phyloP scores from a whole-genome alignment of 2,113 vertebrate species.

The Haemorhous mexicanus region DNA sequence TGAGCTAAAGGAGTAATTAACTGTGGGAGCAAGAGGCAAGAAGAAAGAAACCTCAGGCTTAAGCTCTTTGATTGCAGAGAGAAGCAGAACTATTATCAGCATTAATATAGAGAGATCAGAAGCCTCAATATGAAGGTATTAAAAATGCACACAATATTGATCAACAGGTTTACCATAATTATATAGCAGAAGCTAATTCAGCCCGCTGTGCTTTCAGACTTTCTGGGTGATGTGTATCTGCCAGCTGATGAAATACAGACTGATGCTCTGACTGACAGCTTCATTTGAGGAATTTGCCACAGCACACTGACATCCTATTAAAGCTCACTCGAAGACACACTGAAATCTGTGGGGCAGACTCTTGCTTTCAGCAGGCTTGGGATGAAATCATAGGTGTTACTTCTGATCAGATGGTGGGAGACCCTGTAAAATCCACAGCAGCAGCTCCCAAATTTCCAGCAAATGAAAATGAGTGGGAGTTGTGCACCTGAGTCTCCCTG shows the following conservation, averaged over 20 bases:
- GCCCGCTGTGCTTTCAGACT: background rate
- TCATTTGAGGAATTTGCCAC: background rate
- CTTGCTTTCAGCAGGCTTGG: background rate
- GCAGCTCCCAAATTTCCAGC: background rate
- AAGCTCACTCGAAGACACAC: background rate
- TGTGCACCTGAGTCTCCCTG: background rate
- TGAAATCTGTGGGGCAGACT: background rate
- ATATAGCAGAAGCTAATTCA: background rate
- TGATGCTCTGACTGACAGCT: conserved; percentile 10
- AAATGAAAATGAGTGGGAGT: background rate
- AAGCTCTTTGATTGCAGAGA: conserved; percentile 2
- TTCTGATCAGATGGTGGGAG: background rate
- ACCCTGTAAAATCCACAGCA: background rate
- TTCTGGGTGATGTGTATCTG: background rate
- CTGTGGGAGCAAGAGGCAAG: background rate
- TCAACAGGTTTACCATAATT: conserved; percentile 10
- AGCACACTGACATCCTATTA: background rate
- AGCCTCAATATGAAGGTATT: conserved; percentile 6
- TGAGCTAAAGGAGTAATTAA: conserved; percentile 28
- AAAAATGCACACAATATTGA: conserved; percentile 35
- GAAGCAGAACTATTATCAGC: conserved; percentile 37
- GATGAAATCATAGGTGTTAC: background rate
- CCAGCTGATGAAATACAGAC: background rate
- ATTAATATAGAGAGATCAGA: background rate
- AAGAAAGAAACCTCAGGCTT: background rate